Conservation (phyloP, 1,140 invertebrate species). For the Vollenhovia emeryi region DNA sequence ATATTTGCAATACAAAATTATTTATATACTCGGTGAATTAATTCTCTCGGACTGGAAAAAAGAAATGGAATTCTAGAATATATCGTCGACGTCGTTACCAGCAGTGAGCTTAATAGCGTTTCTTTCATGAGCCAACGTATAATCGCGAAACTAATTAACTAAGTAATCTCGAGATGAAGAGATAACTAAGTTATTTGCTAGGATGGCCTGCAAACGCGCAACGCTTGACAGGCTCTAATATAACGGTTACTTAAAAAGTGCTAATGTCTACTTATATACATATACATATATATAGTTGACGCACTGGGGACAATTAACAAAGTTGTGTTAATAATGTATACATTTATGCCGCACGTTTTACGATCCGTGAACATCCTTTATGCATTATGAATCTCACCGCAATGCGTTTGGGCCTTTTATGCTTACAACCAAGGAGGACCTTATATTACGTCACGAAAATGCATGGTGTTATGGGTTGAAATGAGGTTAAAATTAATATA, state of each 20-base stretch:
- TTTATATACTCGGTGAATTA: constrained; percentile 2
- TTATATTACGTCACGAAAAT: not conserved
- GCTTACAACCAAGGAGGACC: not conserved
- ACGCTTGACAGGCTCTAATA: constrained; percentile 32
- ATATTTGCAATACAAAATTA: not conserved
- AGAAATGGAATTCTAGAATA: constrained; percentile 15
- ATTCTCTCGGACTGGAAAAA: not conserved
- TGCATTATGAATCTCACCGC: constrained; percentile 41
- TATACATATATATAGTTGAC: not conserved
- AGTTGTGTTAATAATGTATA: constrained; percentile 39
- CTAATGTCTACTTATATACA: constrained; percentile 30
- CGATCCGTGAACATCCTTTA: constrained; percentile 5
- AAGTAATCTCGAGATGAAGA: constrained; percentile 61
- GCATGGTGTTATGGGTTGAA: not conserved
- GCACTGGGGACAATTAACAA: constrained; percentile 16
- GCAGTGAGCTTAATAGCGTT: constrained; percentile 69
- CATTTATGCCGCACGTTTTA: constrained; percentile 26
- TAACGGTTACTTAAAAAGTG: constrained; percentile 50
- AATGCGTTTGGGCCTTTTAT: constrained; percentile 9
- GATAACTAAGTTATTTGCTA: constrained; percentile 53
- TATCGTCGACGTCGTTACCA: constrained; percentile 46
- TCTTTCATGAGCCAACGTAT: constrained; percentile 53
- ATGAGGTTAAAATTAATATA: constrained; percentile 3
- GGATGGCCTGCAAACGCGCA: constrained; percentile 40
- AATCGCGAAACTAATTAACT: constrained; percentile 69